Conservation (phyloP, 1,140 invertebrate species). For the Saxidomus purpurata region DNA sequence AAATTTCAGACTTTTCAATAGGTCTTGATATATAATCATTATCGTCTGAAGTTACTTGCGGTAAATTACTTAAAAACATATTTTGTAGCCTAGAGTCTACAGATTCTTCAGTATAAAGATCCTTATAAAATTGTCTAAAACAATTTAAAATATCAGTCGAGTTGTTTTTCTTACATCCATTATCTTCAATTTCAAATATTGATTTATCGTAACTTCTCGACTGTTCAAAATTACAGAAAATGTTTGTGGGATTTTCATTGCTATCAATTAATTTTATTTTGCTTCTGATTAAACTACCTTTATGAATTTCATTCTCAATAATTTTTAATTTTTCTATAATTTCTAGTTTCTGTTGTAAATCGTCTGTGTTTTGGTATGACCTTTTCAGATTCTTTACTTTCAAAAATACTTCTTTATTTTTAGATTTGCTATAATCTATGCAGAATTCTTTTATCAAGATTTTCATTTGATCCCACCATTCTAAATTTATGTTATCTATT, state of each 20-base stretch:
- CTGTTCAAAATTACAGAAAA: constrained; percentile 67
- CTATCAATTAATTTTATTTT: constrained; percentile 63
- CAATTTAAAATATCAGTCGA: constrained; percentile 61
- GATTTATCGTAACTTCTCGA: constrained; percentile 54
- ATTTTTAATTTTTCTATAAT: constrained; percentile 61
- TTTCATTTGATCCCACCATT: constrained; percentile 69
- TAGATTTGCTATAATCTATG: constrained; percentile 66
- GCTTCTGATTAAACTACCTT: constrained; percentile 48
- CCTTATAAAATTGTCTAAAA: constrained; percentile 70
- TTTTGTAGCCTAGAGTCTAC: constrained; percentile 52
- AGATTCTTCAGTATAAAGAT: constrained; percentile 68
- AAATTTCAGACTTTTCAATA: constrained; percentile 65
- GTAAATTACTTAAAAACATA: constrained; percentile 70
- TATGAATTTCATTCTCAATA: constrained; percentile 44
- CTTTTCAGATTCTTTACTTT: constrained; percentile 44
- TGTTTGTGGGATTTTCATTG: constrained; percentile 65
- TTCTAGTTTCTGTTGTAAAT: constrained; percentile 23
- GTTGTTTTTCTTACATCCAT: constrained; percentile 2
- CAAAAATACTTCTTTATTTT: constrained; percentile 28
- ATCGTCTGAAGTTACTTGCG: constrained; percentile 39
- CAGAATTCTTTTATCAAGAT: constrained; percentile 60
- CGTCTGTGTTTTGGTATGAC: constrained; percentile 52
- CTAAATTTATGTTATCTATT: constrained; percentile 31
- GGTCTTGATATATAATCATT: constrained; percentile 44
- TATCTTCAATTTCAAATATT: constrained; percentile 47